A percentile compares a stretch with the other conserved stretches of the same genome.
Conservation (phyloP, 2,888 invertebrate species). For the Thumatha senex region DNA sequence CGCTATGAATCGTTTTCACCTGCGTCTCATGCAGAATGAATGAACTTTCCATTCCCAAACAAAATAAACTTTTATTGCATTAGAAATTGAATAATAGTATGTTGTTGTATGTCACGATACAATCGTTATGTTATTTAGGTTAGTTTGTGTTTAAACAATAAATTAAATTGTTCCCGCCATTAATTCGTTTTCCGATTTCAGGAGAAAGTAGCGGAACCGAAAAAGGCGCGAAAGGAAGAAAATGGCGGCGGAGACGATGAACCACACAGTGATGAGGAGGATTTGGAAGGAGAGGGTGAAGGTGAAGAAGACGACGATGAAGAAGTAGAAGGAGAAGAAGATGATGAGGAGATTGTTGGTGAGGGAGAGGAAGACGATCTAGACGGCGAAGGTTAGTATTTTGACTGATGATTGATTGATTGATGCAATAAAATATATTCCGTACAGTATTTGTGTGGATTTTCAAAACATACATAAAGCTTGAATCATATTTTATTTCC, state of each 20-base stretch:
- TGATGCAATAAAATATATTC: no score
- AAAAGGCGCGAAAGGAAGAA: slow-evolving; percentile 92
- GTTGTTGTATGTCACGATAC: no score
- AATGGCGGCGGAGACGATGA: slow-evolving; percentile 87
- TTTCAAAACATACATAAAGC: background rate
- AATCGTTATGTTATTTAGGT: no score
- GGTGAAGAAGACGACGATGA: slow-evolving; percentile 85
- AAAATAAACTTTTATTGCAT: slow-evolving; percentile 39
- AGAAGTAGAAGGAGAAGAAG: slow-evolving; percentile 85
- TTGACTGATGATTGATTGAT: no score
- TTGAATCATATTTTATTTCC: background rate
- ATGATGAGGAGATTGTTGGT: slow-evolving; percentile 84
- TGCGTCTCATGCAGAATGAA: slow-evolving; percentile 64
- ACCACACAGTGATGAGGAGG: slow-evolving; percentile 86
- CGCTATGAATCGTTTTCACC: slow-evolving; percentile 75
- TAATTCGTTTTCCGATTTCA: slow-evolving; percentile 50
- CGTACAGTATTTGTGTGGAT: no score
- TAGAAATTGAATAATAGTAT: no score
- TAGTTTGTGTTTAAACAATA: slow-evolving; percentile 43
- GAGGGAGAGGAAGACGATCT: slow-evolving; percentile 87
- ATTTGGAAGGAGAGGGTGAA: slow-evolving; percentile 84
- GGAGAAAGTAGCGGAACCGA: slow-evolving; percentile 89
- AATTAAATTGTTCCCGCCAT: slow-evolving; percentile 21
- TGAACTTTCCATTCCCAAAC: slow-evolving; percentile 48
- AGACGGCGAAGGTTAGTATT: slow-evolving; percentile 72